Percentiles rank a stretch among this genome's conserved stretches.
These are phyloP conservation scores for Heliangelus exortis DNA, from an alignment of 2,797 vertebrate genomes.

Conservation along the genomic window DNA sequence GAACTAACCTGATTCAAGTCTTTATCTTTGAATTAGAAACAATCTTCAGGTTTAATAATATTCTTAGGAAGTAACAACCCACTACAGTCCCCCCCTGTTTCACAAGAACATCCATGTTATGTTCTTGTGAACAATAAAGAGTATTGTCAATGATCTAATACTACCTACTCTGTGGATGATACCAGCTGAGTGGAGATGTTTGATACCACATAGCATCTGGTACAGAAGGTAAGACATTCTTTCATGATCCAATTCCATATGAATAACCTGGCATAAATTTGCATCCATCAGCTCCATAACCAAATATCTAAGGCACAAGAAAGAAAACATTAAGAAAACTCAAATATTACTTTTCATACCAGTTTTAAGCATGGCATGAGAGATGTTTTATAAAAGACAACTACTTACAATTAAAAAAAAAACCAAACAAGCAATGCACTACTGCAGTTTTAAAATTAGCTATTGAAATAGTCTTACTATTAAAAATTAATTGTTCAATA, in stretches of 20 bases:
- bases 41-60: background rate
- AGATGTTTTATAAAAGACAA: background rate
- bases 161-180: constrained; percentile 95
- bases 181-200: constrained; percentile 95
- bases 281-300: constrained; percentile 99
- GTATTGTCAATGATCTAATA: constrained; percentile 18
- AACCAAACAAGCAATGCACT: fast-evolving
- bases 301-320: constrained; percentile 84
- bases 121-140: no score
- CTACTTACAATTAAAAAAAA: background rate
- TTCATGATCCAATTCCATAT: constrained; percentile 98
- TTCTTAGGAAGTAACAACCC: background rate
- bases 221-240: constrained; percentile 98
- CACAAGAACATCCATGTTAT: background rate
- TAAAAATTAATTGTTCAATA: background rate
- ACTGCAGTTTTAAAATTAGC: background rate
- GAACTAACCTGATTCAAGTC: background rate
- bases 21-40: background rate
- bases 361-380: background rate
- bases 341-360: background rate
- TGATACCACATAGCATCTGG: constrained; percentile 97
- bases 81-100: background rate
- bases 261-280: constrained; percentile 97
- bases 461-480: background rate
- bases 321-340: background rate